These are phyloP conservation scores for Misgurnus mizolepis DNA, from an alignment of 2,113 vertebrate species.

Conservation along the genomic window DNA sequence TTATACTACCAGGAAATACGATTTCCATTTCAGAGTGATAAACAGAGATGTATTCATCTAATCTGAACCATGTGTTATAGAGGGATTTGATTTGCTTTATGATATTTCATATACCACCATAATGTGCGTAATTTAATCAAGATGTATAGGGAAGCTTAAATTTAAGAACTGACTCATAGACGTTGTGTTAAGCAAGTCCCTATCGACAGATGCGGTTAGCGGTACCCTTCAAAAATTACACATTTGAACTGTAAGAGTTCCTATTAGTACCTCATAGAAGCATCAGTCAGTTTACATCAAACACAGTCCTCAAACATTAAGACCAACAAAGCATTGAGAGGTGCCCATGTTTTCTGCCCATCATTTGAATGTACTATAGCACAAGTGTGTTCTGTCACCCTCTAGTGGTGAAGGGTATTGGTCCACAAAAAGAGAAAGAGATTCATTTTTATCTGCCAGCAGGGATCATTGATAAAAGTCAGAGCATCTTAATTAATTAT, in stretches of 20 bases:
- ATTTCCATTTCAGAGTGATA: constrained; percentile 25
- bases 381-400: constrained; percentile 69
- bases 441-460: constrained; percentile 19
- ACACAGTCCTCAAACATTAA: not conserved
- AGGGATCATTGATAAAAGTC: constrained; percentile 22
- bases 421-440: constrained; percentile 1
- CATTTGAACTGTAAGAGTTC: no score
- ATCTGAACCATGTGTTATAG: not conserved
- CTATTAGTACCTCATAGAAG: no score
- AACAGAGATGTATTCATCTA: not conserved
- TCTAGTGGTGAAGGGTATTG: constrained; percentile 66
- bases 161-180: no score
- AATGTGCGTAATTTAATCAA: not conserved
- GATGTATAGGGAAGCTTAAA: not conserved
- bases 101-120: not conserved
- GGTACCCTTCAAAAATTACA: no score
- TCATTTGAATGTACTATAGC: constrained; percentile 11
- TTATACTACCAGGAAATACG: not conserved
- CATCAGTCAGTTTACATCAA: no score
- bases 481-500: constrained; percentile 28
- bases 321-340: not conserved
- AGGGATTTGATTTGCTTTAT: not conserved
- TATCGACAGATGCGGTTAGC: no score
- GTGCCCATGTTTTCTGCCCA: not conserved
- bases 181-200: no score